A percentile compares a stretch with the other conserved stretches of the same genome.
Evolutionary conservation across 2,888 invertebrate species (phyloP).

Genomic region (Cataglyphis cursor): DNA sequence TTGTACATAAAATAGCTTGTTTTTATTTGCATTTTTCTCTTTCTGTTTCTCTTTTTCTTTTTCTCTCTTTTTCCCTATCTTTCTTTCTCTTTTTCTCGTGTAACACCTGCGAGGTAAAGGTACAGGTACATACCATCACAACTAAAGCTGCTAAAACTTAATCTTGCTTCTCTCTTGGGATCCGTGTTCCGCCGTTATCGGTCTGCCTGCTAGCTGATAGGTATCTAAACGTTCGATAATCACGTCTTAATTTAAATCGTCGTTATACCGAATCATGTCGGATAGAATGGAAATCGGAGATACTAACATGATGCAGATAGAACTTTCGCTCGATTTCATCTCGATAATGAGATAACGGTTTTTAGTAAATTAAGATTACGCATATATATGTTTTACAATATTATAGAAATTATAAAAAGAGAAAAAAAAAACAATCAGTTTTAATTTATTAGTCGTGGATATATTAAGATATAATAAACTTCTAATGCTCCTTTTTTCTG

Average conservation of each 20-base stretch:
- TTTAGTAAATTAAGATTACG: background rate
- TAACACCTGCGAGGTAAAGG: background rate
- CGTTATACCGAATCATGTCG: slow-evolving; percentile 5
- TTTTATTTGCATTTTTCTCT: background rate
- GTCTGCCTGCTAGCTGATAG: background rate
- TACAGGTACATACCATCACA: background rate
- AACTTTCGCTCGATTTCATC: background rate
- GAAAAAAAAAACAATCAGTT: background rate
- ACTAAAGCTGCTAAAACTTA: slow-evolving; percentile 24
- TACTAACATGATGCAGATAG: background rate
- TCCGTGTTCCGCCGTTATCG: background rate
- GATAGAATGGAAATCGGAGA: background rate
- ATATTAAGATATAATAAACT: background rate
- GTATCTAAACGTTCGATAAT: slow-evolving; percentile 37
- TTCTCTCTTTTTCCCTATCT: background rate
- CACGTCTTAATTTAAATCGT: slow-evolving; percentile 26
- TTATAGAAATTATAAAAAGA: background rate
- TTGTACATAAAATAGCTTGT: background rate
- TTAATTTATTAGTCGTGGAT: background rate
- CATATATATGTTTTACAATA: background rate
- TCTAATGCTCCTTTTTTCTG: background rate
- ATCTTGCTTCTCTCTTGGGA: background rate
- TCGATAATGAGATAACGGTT: background rate
- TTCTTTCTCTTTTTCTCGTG: background rate
- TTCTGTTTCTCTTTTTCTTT: background rate